A percentile compares a stretch with the other conserved stretches of the same genome.
Conservation (phyloP, 2,113 vertebrate genomes). For the Microtus richardsoni region DNA sequence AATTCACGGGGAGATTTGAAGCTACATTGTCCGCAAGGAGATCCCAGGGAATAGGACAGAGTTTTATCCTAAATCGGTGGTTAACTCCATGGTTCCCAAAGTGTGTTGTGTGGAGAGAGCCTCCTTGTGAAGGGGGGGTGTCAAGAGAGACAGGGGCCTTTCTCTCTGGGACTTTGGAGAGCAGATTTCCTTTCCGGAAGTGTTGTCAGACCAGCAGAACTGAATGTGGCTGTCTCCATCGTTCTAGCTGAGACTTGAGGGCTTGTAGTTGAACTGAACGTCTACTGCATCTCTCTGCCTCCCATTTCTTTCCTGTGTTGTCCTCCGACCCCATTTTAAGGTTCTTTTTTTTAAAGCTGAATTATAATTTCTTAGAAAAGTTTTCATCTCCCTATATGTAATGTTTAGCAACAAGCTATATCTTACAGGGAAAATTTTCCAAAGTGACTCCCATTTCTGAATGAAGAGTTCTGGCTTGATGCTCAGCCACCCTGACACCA, state of each 20-base stretch:
- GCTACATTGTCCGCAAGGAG: not conserved
- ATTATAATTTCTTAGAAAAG: constrained; percentile 9
- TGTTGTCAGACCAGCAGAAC: not conserved
- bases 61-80: not conserved
- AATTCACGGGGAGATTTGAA: constrained; percentile 2
- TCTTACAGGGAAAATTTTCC: not conserved
- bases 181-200: not conserved
- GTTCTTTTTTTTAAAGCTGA: not conserved
- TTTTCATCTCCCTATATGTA: not conserved
- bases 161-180: not conserved
- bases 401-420: not conserved
- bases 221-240: not conserved
- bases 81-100: not conserved
- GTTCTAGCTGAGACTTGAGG: not conserved
- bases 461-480: not conserved
- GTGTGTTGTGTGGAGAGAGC: not conserved
- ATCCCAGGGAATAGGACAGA: not conserved
- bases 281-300: not conserved
- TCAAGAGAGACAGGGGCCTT: not conserved
- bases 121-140: not conserved
- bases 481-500: not conserved
- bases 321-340: not conserved
- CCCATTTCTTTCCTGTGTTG: not conserved
- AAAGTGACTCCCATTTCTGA: not conserved
- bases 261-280: constrained; percentile 10